Evolutionary conservation across 2,113 vertebrate species (phyloP).

Genomic region (Rhinoderma darwinii): DNA sequence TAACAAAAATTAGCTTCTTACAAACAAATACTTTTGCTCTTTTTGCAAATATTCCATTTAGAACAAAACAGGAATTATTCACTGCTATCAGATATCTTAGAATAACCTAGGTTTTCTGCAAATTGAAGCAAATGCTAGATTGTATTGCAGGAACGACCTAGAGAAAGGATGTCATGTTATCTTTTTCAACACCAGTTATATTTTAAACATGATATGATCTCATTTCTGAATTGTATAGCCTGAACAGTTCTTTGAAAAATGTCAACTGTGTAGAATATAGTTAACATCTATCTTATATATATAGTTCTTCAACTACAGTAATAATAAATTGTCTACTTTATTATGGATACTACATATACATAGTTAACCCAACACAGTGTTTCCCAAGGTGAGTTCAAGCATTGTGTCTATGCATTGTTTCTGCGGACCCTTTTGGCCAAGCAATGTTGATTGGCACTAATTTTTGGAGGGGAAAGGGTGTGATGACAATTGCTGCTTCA

Average conservation of each 20-base stretch:
- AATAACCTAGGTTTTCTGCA: not conserved
- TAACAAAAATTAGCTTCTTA: not conserved
- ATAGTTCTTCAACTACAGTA: not conserved
- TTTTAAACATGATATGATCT: constrained; percentile 31
- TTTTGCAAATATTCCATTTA: not conserved
- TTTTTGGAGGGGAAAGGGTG: no score
- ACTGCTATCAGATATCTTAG: not conserved
- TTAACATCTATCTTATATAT: not conserved
- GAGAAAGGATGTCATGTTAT: constrained; percentile 44
- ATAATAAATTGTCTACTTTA: not conserved
- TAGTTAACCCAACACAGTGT: no score
- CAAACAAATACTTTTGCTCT: not conserved
- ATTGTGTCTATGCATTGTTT: not conserved
- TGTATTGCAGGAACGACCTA: constrained; percentile 28
- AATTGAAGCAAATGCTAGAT: constrained; percentile 17
- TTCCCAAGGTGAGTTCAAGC: not conserved
- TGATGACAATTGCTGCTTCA: no score
- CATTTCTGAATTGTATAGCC: constrained; percentile 16
- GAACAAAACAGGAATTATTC: not conserved
- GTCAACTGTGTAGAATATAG: not conserved
- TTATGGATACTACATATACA: not conserved
- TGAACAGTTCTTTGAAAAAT: constrained; percentile 17
- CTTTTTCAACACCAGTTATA: constrained; percentile 29
- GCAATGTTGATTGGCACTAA: no score
- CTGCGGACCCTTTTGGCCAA: no score